These are phyloP conservation scores for Paraplagusia blochii DNA, from an alignment of 2,113 vertebrate species.

Conservation along the genomic window DNA sequence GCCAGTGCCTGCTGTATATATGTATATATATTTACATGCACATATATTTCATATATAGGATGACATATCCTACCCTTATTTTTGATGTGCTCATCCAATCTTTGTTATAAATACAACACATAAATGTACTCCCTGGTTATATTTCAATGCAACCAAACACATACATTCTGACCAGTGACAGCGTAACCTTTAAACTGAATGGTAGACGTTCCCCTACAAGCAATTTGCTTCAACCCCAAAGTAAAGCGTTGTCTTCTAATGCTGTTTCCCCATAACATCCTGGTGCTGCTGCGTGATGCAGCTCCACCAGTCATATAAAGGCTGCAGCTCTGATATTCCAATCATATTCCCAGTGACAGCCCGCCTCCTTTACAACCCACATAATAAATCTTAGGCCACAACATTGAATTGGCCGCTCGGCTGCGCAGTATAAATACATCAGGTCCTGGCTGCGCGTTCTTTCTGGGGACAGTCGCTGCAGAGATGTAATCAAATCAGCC, in stretches of 20 bases:
- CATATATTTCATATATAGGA: no score
- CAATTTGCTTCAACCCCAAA: no score
- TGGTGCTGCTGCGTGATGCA: neutral
- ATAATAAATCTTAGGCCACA: neutral
- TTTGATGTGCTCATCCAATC: no score
- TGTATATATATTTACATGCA: no score
- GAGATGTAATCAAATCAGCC: constrained; percentile 19
- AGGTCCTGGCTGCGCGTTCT: neutral
- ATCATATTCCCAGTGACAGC: constrained; percentile 6
- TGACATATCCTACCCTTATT: no score
- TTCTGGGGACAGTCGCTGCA: constrained; percentile 2
- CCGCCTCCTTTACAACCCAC: neutral
- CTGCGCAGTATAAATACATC: constrained; percentile 2
- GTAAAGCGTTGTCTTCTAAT: neutral
- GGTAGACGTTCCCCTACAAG: no score
- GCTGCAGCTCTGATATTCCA: neutral
- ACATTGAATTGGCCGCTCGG: constrained; percentile 5
- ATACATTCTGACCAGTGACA: no score
- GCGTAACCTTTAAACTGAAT: no score
- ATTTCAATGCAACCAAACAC: neutral
- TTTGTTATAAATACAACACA: no score
- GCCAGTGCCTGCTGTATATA: no score
- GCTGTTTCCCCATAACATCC: neutral
- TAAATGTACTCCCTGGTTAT: neutral
- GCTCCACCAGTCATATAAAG: neutral